A percentile compares a stretch with the other conserved stretches of the same genome.
Conservation (phyloP, 2,113 vertebrate species). For the Lycaon pictus region DNA sequence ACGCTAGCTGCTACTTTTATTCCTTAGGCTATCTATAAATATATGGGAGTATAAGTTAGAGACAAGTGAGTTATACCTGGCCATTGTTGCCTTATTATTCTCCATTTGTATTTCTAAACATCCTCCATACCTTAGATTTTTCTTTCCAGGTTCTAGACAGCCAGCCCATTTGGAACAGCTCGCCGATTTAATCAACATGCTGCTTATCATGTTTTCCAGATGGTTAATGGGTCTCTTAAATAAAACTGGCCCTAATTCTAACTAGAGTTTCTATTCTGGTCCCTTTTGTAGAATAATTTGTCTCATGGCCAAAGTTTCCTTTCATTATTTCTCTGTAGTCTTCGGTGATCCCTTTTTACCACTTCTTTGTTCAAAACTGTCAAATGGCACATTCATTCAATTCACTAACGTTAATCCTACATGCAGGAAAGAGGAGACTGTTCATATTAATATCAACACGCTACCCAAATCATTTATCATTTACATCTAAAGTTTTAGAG, state of each 20-base stretch:
- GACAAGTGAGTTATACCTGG: not conserved
- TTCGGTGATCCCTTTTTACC: not conserved
- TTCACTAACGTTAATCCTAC: slow-evolving; percentile 36
- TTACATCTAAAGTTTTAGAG: not conserved
- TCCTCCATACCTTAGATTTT: not conserved
- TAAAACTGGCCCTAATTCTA: slow-evolving; percentile 61
- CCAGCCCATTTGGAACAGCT: slow-evolving; percentile 27
- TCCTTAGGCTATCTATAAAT: not conserved
- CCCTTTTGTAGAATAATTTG: slow-evolving; percentile 61
- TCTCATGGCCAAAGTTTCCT: slow-evolving; percentile 53
- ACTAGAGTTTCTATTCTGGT: slow-evolving; percentile 57
- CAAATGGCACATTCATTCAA: slow-evolving; percentile 15
- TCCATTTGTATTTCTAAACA: not conserved
- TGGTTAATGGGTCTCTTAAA: slow-evolving; percentile 71
- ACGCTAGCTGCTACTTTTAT: not conserved
- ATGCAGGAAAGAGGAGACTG: not conserved
- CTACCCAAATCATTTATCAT: not conserved
- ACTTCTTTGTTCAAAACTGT: slow-evolving; percentile 41
- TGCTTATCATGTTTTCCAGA: slow-evolving; percentile 65
- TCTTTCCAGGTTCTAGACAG: not conserved
- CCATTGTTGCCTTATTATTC: not conserved
- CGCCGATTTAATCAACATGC: slow-evolving; percentile 55
- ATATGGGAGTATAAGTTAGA: not conserved
- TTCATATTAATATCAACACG: not conserved
- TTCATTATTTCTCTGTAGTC: slow-evolving; percentile 17